Percentiles rank a stretch among this genome's conserved stretches.
Evolutionary conservation across 2,797 vertebrate genomes (phyloP).

Genomic region (Tiaroga cobitis): DNA sequence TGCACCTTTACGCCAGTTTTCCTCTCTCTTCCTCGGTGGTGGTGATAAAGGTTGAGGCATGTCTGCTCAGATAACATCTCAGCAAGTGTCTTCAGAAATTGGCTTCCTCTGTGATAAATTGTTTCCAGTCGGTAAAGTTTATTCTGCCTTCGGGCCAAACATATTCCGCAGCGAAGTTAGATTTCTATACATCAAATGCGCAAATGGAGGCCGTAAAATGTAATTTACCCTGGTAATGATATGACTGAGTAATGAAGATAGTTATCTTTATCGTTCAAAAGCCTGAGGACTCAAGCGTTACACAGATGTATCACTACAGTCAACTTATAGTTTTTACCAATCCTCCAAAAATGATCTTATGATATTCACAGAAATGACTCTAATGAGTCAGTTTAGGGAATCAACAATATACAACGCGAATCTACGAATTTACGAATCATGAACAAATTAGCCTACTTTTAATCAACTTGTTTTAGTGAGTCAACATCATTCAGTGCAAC

Average conservation of each 20-base stretch:
- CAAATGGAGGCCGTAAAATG: background rate
- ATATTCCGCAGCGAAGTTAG: slow-evolving; percentile 20
- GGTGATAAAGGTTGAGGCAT: slow-evolving; percentile 40
- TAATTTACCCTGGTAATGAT: background rate
- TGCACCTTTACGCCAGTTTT: slow-evolving; percentile 5
- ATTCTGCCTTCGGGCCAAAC: slow-evolving; percentile 8
- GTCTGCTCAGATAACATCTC: slow-evolving; percentile 45
- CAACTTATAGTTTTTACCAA: background rate
- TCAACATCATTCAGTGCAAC: background rate
- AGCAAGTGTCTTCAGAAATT: background rate
- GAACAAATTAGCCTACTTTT: background rate
- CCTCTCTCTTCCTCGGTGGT: background rate
- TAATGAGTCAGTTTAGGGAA: background rate
- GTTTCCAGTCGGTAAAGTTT: slow-evolving; percentile 3
- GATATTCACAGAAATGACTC: background rate
- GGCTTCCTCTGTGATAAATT: slow-evolving; percentile 38
- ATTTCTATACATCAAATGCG: background rate
- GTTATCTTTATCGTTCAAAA: background rate
- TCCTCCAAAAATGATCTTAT: too few relatives aligned
- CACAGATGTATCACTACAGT: background rate
- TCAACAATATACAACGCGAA: background rate
- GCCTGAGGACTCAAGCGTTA: background rate
- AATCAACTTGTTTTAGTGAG: background rate
- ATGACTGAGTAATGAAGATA: background rate
- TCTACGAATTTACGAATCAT: background rate